Base-by-base conservation (phyloP, 2,797 vertebrate species). In the Chelidonichthys spinosus region DNA sequence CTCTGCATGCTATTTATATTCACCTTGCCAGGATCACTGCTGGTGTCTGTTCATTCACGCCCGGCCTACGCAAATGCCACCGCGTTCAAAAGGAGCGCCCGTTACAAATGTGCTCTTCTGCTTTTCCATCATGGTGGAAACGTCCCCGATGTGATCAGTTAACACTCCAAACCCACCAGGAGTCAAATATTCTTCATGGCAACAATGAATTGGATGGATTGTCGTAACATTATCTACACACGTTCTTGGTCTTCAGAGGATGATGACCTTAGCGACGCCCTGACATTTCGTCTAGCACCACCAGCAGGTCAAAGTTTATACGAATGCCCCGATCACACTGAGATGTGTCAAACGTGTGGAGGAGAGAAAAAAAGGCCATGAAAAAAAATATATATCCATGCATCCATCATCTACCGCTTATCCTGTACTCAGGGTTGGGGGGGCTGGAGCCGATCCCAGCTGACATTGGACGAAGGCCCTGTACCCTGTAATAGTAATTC, bases 1-100 rank as follows among this genome's bases (percentile, higher is more conserved):
- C 85, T 72, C 82, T 25, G 47, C 53, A 0, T 52, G 87, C 91
- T 93, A 94, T 94, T 93, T 90, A 90, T 93, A 93, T 62, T 55
- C 82, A 2, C 74, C 77, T 58, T 17, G 64, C 55, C 72, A 40
- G 73, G 66, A 78, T 79, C 72, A 4, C 76, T 63, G n/a, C 62
- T 53, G 83, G 85, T 84, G 79, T 88, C 83, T 32, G 62, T 74
- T 92, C 87, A 86, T 90, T 93, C 89, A 91, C 84, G 77, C 89
- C 83, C 46, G 10, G 32, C 77, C 72, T 4, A 10, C 1, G 54
- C 80, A 78, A 69, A 90, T 81, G 58, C 87, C 86, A 53, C 4
- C 66, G 8, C 78, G 76, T 83, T 69, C 67, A 69, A 76, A 63
- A 2, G 6, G n/a, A 55, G 25, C 25, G 46, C 50, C 78, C 58